Conservation (phyloP, 2,888 invertebrate genomes). For the Tachina fera region DNA sequence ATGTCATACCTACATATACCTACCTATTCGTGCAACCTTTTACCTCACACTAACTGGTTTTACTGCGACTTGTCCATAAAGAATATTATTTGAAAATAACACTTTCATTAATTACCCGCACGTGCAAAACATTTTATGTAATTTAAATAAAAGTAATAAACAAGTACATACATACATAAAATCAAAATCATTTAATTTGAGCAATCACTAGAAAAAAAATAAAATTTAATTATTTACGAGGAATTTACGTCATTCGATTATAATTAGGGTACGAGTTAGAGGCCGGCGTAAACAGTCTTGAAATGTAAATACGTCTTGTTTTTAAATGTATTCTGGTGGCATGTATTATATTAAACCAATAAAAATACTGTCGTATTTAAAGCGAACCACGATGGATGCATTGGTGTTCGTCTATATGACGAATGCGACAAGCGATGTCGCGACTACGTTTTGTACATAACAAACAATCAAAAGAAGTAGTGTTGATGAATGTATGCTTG, state of each 20-base stretch:
- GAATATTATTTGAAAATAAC: conserved; percentile 36
- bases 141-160: not conserved
- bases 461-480: no score
- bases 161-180: not conserved
- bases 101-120: conserved; percentile 44
- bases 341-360: no score
- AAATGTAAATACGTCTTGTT: no score
- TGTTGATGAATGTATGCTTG: no score
- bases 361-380: no score
- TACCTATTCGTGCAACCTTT: not conserved
- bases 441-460: no score
- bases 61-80: conserved; percentile 19
- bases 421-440: no score
- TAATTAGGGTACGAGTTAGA: not conserved
- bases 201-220: not conserved
- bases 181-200: not conserved
- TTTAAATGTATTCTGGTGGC: no score
- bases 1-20: not conserved
- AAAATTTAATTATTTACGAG: not conserved
- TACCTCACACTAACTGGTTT: not conserved
- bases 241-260: conserved; percentile 6
- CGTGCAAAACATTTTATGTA: conserved; percentile 11
- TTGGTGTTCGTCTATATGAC: no score
- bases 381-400: no score
- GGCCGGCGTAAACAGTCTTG: no score